A percentile compares a stretch with the other conserved stretches of the same genome.
Conservation (phyloP, 2,797 vertebrate species). For the Tokudaia tokunoshimensis region DNA sequence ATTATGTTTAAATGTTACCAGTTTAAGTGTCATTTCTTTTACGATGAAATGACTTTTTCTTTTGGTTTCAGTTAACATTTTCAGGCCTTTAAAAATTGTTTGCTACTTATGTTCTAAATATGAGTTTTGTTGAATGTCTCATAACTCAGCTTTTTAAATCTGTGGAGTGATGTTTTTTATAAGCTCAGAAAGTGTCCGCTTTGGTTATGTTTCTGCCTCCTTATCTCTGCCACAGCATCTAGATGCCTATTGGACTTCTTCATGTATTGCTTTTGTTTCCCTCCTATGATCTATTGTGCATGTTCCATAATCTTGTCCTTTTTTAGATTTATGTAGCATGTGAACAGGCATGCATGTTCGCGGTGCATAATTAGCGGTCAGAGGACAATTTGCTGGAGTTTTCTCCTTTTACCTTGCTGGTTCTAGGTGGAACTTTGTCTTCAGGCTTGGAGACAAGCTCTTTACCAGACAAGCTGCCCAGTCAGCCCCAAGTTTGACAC, state of each 20-base stretch:
- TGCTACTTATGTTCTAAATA: not conserved
- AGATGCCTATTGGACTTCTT: not conserved
- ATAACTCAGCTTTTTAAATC: conserved; percentile 22
- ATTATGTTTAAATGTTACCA: conserved; percentile 31
- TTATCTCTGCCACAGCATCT: not conserved
- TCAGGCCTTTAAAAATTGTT: conserved; percentile 7
- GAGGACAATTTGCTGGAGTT: not conserved
- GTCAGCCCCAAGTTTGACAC: not conserved
- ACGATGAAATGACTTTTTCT: conserved; percentile 34
- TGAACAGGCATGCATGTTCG: not conserved
- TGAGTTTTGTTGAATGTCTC: not conserved
- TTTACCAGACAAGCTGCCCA: not conserved
- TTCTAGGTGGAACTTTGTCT: not conserved
- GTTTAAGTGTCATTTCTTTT: conserved; percentile 4
- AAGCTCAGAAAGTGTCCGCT: not conserved
- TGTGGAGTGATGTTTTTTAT: not conserved
- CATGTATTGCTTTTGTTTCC: not conserved
- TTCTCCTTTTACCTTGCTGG: too few species aligned
- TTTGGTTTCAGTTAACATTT: conserved; percentile 37
- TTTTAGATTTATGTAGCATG: not conserved
- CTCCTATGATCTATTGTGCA: not conserved
- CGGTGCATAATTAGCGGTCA: too few species aligned
- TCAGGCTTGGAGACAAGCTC: not conserved
- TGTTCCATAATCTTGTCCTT: not conserved
- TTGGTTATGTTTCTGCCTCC: not conserved